These are phyloP conservation scores for Garra rufa DNA, from an alignment of 2,113 vertebrate genomes.

Conservation along the genomic window DNA sequence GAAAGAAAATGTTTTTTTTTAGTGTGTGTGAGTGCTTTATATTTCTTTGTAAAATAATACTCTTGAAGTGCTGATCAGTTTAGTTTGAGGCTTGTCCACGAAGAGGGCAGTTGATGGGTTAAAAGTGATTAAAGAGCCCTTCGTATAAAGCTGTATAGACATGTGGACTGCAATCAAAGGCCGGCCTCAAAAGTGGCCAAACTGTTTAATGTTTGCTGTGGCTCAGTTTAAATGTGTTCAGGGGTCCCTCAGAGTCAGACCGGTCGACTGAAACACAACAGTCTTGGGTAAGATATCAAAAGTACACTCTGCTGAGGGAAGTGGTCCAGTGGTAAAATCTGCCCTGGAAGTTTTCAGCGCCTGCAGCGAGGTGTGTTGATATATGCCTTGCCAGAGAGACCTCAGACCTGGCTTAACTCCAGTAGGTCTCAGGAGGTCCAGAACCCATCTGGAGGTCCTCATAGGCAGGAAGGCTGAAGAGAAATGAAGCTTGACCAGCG, in stretches of 20 bases:
- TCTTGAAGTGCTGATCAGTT: conserved; percentile 59
- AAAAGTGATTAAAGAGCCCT: conserved; percentile 44
- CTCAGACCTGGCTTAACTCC: conserved; percentile 54
- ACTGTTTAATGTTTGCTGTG: conserved; percentile 35
- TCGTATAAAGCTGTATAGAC: conserved; percentile 36
- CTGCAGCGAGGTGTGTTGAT: conserved; percentile 33
- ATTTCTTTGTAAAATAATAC: conserved; percentile 61
- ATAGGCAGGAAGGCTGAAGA: conserved; percentile 49
- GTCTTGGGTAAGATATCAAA: conserved; percentile 50
- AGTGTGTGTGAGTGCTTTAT: conserved; percentile 31
- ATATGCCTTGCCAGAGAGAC: conserved; percentile 47
- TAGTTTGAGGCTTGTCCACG: conserved; percentile 45
- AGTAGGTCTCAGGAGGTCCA: conserved; percentile 48
- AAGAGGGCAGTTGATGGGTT: conserved; percentile 36
- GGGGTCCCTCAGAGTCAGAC: conserved; percentile 17
- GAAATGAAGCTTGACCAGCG: conserved; percentile 58
- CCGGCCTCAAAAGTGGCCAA: conserved; percentile 23
- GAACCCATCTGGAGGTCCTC: conserved; percentile 59
- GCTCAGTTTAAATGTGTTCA: conserved; percentile 11
- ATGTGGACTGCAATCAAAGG: conserved; percentile 40
- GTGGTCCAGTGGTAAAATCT: neutral
- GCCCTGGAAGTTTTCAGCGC: conserved; percentile 38
- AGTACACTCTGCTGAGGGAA: conserved; percentile 7
- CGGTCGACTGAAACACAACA: conserved; percentile 31
- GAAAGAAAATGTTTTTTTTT: neutral